Base-by-base conservation (phyloP, 2,113 vertebrate genomes). In the Nymphicus hollandicus region DNA sequence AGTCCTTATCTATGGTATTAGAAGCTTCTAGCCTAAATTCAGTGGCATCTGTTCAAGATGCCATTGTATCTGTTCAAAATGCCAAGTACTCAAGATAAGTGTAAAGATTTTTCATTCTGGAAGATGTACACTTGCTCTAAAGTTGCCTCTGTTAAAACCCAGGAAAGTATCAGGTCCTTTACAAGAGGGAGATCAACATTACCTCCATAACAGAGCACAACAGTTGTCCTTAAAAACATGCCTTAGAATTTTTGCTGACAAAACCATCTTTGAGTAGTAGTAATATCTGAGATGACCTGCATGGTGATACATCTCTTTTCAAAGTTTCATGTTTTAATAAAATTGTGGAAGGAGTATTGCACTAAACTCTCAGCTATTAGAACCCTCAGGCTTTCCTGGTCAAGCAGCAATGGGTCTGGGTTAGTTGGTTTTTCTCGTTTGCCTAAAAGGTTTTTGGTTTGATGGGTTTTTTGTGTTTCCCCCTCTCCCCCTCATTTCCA, bases 151-250 rank as follows among this genome's bases (percentile, higher is more conserved):
- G 15, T 20, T 68, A 88, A 88, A 94, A 39, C 13, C 13, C 22
- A 53, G 17, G 22, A 19, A 81, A n/a, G 15, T 11, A 28, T 14
- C 1, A 1, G 9, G 31, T 47, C 33, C 33, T 68, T 76, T 58
- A 2, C 1, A 1, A 44, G 14, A 37, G 11, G 24, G n/a, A 73
- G 13, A 60, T 10, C 73, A 74, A 39, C 9, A 13, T 2, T 4
- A 23, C 6, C 27, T 44, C 20, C 29, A 5, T 2, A 60, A 64
- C 0, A 52, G 5, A 77, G 39, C 33, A 55, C 24, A 79, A 46
- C 13, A 66, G 44, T 5, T 43, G 37, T 25, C 61, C 41, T 87
- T 49, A 63, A 81, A 88, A 86, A 41, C 3, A 44, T 13, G 18
- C 31, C 35, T 63, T 33, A 28, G 11, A 77, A 49, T 43, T 41